Evolutionary conservation across 2,888 invertebrate genomes (phyloP).

Genomic region (Pherbina coryleti): DNA sequence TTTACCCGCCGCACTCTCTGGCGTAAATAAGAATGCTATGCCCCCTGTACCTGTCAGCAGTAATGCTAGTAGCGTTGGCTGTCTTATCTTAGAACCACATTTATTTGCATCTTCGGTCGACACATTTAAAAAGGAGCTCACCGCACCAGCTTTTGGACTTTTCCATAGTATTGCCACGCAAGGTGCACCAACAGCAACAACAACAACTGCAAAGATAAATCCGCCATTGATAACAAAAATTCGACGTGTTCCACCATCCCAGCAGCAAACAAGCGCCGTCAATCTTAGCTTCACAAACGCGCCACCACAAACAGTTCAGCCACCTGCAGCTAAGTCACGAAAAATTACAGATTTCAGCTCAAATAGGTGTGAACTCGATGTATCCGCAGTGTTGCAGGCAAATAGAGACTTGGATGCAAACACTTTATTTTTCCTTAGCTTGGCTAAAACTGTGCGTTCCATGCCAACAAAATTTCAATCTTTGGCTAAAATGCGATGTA

Average conservation of each 20-base stretch:
- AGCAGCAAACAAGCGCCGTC: slow-evolving; percentile 63
- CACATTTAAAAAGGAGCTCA: slow-evolving; percentile 63
- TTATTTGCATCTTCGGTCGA: slow-evolving; percentile 60
- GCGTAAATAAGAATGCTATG: slow-evolving; percentile 54
- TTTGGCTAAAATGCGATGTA: slow-evolving; percentile 68
- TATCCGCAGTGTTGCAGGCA: slow-evolving; percentile 63
- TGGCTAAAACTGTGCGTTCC: slow-evolving; percentile 65
- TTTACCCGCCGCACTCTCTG: slow-evolving; percentile 44
- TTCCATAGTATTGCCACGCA: slow-evolving; percentile 57
- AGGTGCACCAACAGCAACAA: slow-evolving; percentile 37
- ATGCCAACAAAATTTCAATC: slow-evolving; percentile 68
- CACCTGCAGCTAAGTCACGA: slow-evolving; percentile 59
- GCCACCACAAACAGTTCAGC: slow-evolving; percentile 32
- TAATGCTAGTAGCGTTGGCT: slow-evolving; percentile 59
- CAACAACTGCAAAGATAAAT: slow-evolving; percentile 47
- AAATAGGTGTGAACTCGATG: slow-evolving; percentile 57
- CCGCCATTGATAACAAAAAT: slow-evolving; percentile 58
- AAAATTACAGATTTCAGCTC: slow-evolving; percentile 56
- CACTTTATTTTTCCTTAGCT: slow-evolving; percentile 66
- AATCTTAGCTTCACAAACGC: slow-evolving; percentile 59
- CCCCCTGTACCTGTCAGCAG: slow-evolving; percentile 57
- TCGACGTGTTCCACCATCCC: slow-evolving; percentile 62
- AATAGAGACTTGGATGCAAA: slow-evolving; percentile 68
- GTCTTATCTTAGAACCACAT: slow-evolving; percentile 63
- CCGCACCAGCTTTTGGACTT: slow-evolving; percentile 59